Percentiles rank a stretch among this genome's conserved stretches.
These are phyloP conservation scores for Drosophila neocordata DNA, from an alignment of 1,140 invertebrate species.

Conservation along the genomic window DNA sequence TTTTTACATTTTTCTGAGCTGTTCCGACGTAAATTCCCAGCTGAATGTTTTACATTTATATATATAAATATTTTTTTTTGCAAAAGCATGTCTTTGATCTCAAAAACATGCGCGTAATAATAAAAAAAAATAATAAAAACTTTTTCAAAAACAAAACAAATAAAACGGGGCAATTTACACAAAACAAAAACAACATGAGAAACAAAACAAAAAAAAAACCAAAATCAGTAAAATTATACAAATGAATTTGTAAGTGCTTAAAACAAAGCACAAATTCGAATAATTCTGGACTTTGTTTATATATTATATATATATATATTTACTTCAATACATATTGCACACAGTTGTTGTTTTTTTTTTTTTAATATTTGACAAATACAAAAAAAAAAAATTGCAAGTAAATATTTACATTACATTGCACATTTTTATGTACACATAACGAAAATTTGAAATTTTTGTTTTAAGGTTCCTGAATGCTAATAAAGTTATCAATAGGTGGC, in stretches of 20 bases:
- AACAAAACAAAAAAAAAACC: conserved; percentile 42
- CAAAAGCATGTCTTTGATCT: conserved; percentile 78
- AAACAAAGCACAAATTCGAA: conserved; percentile 62
- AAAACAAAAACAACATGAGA: conserved; percentile 40
- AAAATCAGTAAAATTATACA: conserved; percentile 51
- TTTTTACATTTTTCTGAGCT: conserved; percentile 11
- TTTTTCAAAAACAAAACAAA: conserved; percentile 26
- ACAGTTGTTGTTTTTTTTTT: conserved; percentile 34
- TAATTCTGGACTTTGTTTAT: conserved; percentile 21
- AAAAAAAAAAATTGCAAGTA: conserved; percentile 29
- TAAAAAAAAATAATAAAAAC: conserved; percentile 28
- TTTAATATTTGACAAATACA: conserved; percentile 41
- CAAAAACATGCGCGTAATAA: conserved; percentile 48
- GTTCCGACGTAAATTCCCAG: conserved; percentile 71
- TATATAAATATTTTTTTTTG: conserved; percentile 46
- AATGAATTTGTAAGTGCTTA: conserved; percentile 59
- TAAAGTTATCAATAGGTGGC: conserved; percentile 19
- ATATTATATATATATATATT: too few species aligned
- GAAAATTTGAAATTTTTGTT: not conserved
- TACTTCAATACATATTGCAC: conserved; percentile 26
- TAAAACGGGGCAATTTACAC: conserved; percentile 60
- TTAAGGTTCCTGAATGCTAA: conserved; percentile 23
- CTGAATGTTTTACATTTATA: conserved; percentile 51
- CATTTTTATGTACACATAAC: not conserved
- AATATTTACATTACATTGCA: not conserved